phyloP scores from a whole-genome alignment of 2,113 vertebrate species.

The Petaurus breviceps region DNA sequence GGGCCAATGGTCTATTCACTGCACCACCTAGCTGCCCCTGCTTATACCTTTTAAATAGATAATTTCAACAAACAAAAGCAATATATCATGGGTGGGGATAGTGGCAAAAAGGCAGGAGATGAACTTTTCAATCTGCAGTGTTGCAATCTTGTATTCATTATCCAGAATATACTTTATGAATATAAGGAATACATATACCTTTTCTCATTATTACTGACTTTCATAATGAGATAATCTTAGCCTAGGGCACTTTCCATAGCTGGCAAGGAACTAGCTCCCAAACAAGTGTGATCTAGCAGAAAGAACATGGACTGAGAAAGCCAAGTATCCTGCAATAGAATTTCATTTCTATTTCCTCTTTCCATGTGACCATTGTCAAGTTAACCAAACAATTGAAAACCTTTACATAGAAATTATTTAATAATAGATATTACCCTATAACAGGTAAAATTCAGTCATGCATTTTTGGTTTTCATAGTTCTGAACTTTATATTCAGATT shows the following conservation, averaged over 20 bases:
- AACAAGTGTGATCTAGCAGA: conserved; percentile 26
- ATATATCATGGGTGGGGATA: background rate
- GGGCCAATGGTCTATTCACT: no score
- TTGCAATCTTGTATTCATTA: background rate
- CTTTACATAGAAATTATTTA: conserved; percentile 10
- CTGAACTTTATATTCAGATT: conserved; percentile 11
- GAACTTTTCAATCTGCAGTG: background rate
- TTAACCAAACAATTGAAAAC: background rate
- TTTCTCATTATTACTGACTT: conserved; percentile 31
- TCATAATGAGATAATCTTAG: conserved; percentile 41
- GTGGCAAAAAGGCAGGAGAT: background rate
- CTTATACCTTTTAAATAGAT: background rate
- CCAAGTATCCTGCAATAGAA: background rate
- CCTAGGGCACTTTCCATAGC: conserved; percentile 7
- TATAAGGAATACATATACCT: background rate
- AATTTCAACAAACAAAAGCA: background rate
- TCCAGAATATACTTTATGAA: background rate
- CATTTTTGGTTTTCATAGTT: background rate
- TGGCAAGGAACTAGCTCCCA: conserved; percentile 2
- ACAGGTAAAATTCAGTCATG: background rate
- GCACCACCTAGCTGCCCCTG: background rate
- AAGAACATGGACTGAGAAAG: conserved; percentile 31
- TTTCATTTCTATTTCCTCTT: conserved; percentile 1
- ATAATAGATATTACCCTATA: background rate
- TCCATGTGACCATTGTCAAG: background rate